Base-by-base conservation (phyloP, 92 coral and sea anemone species). In the Paramuricea clavata region DNA sequence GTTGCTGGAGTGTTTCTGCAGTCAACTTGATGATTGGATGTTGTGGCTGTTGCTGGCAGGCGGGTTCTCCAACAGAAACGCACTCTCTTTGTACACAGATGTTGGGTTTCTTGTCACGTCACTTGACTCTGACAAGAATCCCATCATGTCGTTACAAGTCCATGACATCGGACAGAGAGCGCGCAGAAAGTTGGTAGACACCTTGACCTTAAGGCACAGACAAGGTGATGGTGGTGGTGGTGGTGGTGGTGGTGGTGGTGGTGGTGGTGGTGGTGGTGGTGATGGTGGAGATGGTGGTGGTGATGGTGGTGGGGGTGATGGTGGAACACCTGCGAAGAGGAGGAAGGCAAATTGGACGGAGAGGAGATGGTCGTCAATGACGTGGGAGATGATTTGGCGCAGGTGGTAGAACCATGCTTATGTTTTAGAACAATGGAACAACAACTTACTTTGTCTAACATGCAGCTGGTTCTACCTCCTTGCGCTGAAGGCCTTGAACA, bases 211-310 rank as follows among this genome's bases (percentile, higher is more conserved):
- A 1, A 23, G 69, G 26, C 2, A 35, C 19, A 22, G 39, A n/a
- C n/a, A n/a, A 1, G 67, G 28, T 57, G 67, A 4, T 26, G 67
- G 28, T 5, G 67, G 5, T 16, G 67, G 67, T 57, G 28, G 28
- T 57, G 67, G 67, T 16, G 28, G 12, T 57, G 67, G n/a, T 57
- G 67, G n/a, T 26, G n/a, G n/a, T 19, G 67, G 67, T 16, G 67
- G 67, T 57, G 67, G 67, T 16, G 67, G 28, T 57, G 28, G 67
- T 57, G 67, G 67, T 57, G 67, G 67, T 26, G 67, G 6, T 57
- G 44, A 39, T 39, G 44, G 10, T 39, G 44, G 10, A 39, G 10
- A 26, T 19, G 28, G 67, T 19, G n/a, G n/a, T n/a, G n/a, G n/a
- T n/a, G n/a, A n/a, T n/a, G n/a, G n/a, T n/a, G n/a, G n/a, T n/a